phyloP scores from a whole-genome alignment of 2,797 vertebrate genomes.

The Eulemur rubriventer region DNA sequence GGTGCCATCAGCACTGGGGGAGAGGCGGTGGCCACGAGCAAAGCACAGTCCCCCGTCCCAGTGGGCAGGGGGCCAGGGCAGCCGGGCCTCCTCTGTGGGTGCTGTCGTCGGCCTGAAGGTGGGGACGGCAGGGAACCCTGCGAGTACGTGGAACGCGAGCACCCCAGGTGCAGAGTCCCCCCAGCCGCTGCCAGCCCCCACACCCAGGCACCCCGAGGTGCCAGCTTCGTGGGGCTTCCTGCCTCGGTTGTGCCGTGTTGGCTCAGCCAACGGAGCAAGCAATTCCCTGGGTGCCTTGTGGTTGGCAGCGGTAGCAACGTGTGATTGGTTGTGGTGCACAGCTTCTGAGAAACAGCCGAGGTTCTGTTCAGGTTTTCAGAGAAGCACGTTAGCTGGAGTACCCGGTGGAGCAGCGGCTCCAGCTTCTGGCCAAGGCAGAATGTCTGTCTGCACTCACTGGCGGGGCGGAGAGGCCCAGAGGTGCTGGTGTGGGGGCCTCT shows the following conservation, averaged over 20 bases:
- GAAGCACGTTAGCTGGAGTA: background rate
- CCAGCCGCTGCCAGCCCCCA: no score
- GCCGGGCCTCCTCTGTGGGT: background rate
- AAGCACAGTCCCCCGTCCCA: background rate
- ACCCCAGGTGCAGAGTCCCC: background rate
- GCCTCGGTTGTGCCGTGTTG: background rate
- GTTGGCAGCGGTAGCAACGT: background rate
- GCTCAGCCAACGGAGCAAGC: background rate
- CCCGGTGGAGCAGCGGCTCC: background rate
- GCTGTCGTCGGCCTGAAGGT: background rate
- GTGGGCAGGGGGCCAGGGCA: background rate
- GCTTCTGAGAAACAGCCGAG: constrained; percentile 34
- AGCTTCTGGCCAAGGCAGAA: background rate
- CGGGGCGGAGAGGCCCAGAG: background rate
- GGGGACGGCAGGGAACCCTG: background rate
- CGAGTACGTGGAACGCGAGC: background rate
- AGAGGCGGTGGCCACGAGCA: background rate
- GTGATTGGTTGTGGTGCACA: background rate
- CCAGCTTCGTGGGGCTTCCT: background rate
- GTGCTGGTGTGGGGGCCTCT: background rate
- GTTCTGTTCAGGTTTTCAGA: constrained; percentile 25
- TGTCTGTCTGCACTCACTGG: background rate
- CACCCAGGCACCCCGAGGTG: fast-evolving
- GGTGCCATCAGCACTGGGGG: background rate
- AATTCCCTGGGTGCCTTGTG: background rate